Base-by-base conservation (phyloP, 2,797 vertebrate genomes). In the Denticeps clupeoides region DNA sequence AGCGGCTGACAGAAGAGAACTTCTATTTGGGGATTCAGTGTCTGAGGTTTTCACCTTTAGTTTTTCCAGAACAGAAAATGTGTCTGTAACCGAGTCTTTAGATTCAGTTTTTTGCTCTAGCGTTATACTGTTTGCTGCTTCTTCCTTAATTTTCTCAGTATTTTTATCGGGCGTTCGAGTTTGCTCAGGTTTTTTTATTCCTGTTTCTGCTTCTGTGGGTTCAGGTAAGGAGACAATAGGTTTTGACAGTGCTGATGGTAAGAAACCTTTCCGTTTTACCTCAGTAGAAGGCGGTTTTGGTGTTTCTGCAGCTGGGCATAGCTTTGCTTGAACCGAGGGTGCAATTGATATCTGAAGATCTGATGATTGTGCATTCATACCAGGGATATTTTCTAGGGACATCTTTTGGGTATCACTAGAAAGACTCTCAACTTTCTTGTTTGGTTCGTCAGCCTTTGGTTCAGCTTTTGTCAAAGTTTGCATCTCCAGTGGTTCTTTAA, bases 121-220 rank as follows among this genome's bases (percentile, higher is more conserved):
- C n/a, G n/a, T n/a, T n/a, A n/a, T n/a, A n/a, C n/a, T n/a, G n/a
- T n/a, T 43, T 37, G 50, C 28, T 57, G 60, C 56, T 19, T 55
- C 12, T 41, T 72, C 56, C 11, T 37, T 40, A 22, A 52, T 13
- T 21, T 44, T 58, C 31, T 54, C 58, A 58, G 60, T 65, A 7
- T 54, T 67, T 70, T 71, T 72, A 22, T 67, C 68, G 12, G 73
- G 49, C 54, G 74, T 64, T 54, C 63, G 70, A 45, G 59, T 65
- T 7, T 77, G 71, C 31, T 55, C 60, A 51, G 59, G 70, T 23
- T 70, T 12, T 41, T 58, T 67, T 57, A 68, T 46, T 10, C 63
- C 55, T 3, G 42, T 53, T 42, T 47, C 41, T 60, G 64, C 60
- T 52, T 62, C 58, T n/a, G 16, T 28, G 28, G 46, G 43, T 44